These are phyloP conservation scores for Eufriesea mexicana DNA, from an alignment of 1,140 invertebrate genomes.

Conservation along the genomic window DNA sequence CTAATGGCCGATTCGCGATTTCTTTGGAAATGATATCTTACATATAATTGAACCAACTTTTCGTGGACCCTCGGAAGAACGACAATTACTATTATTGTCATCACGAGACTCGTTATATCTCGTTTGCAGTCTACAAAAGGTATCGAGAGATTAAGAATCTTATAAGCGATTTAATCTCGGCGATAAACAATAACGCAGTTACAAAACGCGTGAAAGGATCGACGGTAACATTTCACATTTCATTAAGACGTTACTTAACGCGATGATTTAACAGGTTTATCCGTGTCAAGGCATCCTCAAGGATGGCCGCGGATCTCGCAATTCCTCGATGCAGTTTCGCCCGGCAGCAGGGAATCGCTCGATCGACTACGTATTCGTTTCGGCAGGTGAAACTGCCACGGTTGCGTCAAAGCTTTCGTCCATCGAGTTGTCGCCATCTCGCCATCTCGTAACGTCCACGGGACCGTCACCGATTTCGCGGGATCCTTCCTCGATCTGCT, in stretches of 20 bases:
- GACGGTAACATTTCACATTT: neutral
- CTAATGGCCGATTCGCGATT: no score
- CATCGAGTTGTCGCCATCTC: neutral
- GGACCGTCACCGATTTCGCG: conserved; percentile 59
- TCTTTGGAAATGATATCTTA: no score
- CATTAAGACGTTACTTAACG: conserved; percentile 26
- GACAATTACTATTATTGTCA: no score
- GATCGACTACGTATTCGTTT: conserved; percentile 6
- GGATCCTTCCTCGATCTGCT: conserved; percentile 34
- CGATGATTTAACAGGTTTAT: conserved; percentile 41
- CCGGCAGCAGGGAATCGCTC: neutral
- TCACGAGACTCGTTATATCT: no score
- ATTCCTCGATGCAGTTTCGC: neutral
- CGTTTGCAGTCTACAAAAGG: no score
- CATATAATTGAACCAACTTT: no score
- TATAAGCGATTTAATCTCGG: neutral
- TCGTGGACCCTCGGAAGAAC: no score
- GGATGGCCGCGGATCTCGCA: neutral
- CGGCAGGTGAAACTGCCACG: conserved; percentile 52
- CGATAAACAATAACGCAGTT: neutral
- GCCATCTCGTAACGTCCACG: conserved; percentile 6
- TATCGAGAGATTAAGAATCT: neutral
- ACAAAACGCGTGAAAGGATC: neutral
- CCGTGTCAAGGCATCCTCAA: conserved; percentile 22
- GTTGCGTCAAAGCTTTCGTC: conserved; percentile 40